Evolutionary conservation across 2,797 vertebrate species (phyloP).

Genomic region (Melanotaenia boesemani): DNA sequence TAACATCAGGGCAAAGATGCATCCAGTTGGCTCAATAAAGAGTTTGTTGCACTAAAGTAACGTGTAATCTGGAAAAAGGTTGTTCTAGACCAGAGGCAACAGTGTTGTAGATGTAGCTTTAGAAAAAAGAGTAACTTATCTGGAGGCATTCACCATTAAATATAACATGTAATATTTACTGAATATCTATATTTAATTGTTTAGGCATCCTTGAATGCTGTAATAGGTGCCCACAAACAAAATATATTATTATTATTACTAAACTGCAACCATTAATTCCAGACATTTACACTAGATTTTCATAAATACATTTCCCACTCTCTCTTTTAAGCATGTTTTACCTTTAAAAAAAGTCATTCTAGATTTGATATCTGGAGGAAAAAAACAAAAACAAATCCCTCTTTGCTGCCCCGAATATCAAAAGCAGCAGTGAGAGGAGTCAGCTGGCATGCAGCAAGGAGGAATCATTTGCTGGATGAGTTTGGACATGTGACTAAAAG

Average conservation of each 20-base stretch:
- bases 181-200: not conserved
- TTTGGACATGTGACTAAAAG: conserved; percentile 17
- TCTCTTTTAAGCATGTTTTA: not conserved
- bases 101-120: conserved; percentile 13
- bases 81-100: conserved; percentile 27
- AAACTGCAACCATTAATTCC: no score
- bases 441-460: not conserved
- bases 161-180: not conserved
- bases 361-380: conserved; percentile 3
- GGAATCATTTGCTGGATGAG: conserved; percentile 3
- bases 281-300: not conserved
- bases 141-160: not conserved
- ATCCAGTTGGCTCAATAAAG: conserved; percentile 7
- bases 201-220: no score
- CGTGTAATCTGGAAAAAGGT: conserved; percentile 28
- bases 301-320: not conserved
- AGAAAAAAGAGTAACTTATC: conserved; percentile 16
- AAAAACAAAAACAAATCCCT: conserved; percentile 10
- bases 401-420: not conserved
- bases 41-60: conserved; percentile 17
- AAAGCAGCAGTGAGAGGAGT: not conserved
- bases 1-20: conserved; percentile 6
- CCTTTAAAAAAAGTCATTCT: not conserved
- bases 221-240: no score
- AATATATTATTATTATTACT: no score